A percentile compares a stretch with the other conserved stretches of the same genome.
Evolutionary conservation across 2,888 invertebrate species (phyloP).

Genomic region (Physocephala rufipes): DNA sequence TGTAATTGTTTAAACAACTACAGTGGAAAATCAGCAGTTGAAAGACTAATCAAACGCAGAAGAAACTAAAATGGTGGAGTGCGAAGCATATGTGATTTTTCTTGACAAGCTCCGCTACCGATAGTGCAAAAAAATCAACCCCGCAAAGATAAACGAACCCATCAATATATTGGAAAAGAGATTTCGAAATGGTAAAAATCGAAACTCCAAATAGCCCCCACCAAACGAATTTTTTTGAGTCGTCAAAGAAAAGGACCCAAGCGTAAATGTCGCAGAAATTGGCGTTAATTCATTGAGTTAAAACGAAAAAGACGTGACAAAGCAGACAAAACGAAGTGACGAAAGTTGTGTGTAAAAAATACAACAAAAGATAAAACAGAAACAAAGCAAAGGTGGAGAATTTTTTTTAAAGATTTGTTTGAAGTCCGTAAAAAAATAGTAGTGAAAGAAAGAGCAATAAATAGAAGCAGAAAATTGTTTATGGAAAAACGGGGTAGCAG

Average conservation of each 20-base stretch:
- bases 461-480: conserved; percentile 24
- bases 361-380: conserved; percentile 41
- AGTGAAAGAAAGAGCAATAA: not conserved
- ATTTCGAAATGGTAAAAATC: conserved; percentile 2
- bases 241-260: conserved; percentile 35
- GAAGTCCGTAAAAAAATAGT: not conserved
- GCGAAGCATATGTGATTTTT: conserved; percentile 34
- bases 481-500: conserved; percentile 24
- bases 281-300: conserved; percentile 22
- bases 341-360: conserved; percentile 25
- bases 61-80: conserved; percentile 32
- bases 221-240: not conserved
- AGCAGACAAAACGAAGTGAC: conserved; percentile 38
- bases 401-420: conserved; percentile 21
- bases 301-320: conserved; percentile 17
- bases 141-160: conserved; percentile 12
- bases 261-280: conserved; percentile 28
- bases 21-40: conserved; percentile 9
- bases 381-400: conserved; percentile 42
- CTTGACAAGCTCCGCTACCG: conserved; percentile 18
- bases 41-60: conserved; percentile 11
- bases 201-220: not conserved
- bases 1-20: conserved; percentile 22
- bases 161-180: conserved; percentile 24
- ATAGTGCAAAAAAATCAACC: conserved; percentile 26